These are phyloP conservation scores for Dallia pectoralis DNA, from an alignment of 2,797 vertebrate species.

Conservation along the genomic window DNA sequence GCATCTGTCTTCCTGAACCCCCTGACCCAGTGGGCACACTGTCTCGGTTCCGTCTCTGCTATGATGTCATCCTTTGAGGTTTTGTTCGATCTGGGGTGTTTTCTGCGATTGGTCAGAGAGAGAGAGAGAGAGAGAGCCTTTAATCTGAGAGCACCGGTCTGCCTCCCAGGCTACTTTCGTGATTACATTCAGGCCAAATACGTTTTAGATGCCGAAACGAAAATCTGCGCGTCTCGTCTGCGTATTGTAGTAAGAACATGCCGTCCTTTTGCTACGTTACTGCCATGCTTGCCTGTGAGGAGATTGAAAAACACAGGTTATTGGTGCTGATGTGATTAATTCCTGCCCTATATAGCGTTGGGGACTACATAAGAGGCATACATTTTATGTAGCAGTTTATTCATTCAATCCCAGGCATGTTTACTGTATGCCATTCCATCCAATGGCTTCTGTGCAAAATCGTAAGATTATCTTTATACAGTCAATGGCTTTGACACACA, in stretches of 20 bases:
- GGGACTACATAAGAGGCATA: slow-evolving; percentile 30
- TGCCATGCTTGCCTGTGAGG: slow-evolving; percentile 31
- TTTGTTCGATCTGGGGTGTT: slow-evolving; percentile 31
- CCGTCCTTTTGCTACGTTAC: slow-evolving; percentile 8
- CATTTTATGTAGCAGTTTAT: slow-evolving; percentile 5
- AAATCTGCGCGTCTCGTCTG: slow-evolving; percentile 26
- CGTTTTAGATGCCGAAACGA: slow-evolving; percentile 54
- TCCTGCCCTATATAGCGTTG: slow-evolving; percentile 42
- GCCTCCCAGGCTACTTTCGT: slow-evolving; percentile 8
- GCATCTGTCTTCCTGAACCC: slow-evolving; percentile 57
- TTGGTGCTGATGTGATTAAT: slow-evolving; percentile 41
- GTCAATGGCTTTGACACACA: too few relatives aligned
- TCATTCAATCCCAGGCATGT: background rate
- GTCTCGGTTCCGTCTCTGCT: slow-evolving; percentile 25
- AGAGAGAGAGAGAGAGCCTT: background rate
- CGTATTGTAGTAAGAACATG: slow-evolving; percentile 29
- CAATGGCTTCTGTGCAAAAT: background rate
- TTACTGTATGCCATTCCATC: slow-evolving; percentile 7
- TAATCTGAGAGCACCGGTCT: background rate
- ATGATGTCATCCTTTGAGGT: slow-evolving; percentile 21
- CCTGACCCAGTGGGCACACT: slow-evolving; percentile 20
- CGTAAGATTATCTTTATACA: background rate
- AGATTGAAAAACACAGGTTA: background rate
- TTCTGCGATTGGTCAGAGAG: slow-evolving; percentile 9
- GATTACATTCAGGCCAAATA: slow-evolving; percentile 43